Conservation (phyloP, 2,797 vertebrate genomes). For the Bucorvus abyssinicus region DNA sequence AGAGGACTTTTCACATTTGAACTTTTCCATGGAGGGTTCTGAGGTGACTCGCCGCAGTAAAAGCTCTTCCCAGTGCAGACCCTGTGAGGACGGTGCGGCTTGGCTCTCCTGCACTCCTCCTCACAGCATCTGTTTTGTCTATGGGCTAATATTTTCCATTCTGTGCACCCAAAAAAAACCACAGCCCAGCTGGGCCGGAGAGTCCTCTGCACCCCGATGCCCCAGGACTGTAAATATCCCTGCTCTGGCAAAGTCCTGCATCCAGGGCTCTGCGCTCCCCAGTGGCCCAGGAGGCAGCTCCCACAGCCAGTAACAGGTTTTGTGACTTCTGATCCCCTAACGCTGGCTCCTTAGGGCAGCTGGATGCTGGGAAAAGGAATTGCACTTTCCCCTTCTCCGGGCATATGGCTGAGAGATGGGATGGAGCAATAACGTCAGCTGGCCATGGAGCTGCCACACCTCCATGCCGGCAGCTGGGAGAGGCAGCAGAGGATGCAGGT, state of each 20-base stretch:
- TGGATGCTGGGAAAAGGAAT: background rate
- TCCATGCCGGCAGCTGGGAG: accelerated
- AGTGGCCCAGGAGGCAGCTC: background rate
- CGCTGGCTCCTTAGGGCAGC: accelerated
- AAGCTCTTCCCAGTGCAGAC: background rate
- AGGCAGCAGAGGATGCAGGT: background rate
- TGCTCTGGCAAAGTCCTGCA: background rate
- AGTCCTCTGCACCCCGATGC: background rate
- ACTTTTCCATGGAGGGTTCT: background rate
- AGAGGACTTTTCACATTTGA: background rate
- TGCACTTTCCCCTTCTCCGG: background rate
- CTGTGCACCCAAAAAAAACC: background rate
- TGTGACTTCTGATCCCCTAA: background rate
- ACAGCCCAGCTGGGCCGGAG: background rate
- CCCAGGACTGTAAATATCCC: background rate
- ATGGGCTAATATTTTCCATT: conserved; percentile 58
- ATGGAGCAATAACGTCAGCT: accelerated
- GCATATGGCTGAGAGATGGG: background rate
- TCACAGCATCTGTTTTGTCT: background rate
- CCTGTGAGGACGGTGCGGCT: background rate
- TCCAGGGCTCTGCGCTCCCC: background rate
- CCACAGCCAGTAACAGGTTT: accelerated
- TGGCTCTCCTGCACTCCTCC: background rate
- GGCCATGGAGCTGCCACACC: background rate
- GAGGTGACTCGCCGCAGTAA: background rate